These are phyloP conservation scores for Aptenodytes patagonicus DNA, from an alignment of 2,113 vertebrate genomes.

Conservation along the genomic window DNA sequence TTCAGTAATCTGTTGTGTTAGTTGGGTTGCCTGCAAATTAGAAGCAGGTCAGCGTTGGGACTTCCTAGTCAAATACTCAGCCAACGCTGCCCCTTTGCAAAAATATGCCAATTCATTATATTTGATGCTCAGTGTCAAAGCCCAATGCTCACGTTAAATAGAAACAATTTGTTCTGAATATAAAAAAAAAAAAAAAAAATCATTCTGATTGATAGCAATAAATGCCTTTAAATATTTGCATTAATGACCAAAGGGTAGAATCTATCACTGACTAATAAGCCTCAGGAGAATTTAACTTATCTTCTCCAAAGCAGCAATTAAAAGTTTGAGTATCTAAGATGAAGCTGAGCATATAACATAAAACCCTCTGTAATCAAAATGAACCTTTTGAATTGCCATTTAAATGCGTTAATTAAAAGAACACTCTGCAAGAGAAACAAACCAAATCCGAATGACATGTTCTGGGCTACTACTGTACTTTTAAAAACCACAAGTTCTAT, in stretches of 20 bases:
- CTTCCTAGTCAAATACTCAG: background rate
- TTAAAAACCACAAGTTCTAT: background rate
- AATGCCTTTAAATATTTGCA: background rate
- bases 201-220: background rate
- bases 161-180: background rate
- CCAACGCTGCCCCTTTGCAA: background rate
- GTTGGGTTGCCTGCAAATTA: conserved; percentile 75
- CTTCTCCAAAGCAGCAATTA: background rate
- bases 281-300: background rate
- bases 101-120: background rate
- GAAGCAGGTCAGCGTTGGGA: background rate
- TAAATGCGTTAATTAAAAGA: background rate
- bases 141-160: background rate
- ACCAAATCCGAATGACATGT: background rate
- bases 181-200: background rate
- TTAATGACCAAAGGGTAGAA: background rate
- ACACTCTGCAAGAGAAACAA: background rate
- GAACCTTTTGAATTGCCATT: background rate
- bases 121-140: background rate
- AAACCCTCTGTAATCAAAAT: background rate
- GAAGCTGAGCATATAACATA: background rate
- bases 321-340: background rate
- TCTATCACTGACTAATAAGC: background rate
- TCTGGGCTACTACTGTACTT: background rate
- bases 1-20: conserved; percentile 63